Percentiles rank a stretch among this genome's conserved stretches.
phyloP scores from a whole-genome alignment of 2,113 vertebrate genomes.

The Xiphias gladius region DNA sequence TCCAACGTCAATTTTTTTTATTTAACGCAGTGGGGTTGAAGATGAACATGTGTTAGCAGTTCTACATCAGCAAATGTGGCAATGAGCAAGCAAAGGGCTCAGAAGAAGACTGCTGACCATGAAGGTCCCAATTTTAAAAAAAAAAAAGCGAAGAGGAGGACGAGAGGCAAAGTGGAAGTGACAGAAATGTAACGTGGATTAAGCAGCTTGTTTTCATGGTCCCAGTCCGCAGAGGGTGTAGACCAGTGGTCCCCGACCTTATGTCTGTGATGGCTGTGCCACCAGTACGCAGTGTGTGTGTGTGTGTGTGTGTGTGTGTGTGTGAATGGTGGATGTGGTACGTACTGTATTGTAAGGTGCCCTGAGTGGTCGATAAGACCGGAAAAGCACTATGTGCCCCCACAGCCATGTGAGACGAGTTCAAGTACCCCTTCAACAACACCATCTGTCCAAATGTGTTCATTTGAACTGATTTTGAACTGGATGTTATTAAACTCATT shows the following conservation, averaged over 20 bases:
- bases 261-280: not conserved
- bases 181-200: slow-evolving; percentile 23
- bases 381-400: too few species aligned
- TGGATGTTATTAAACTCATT: not conserved
- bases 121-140: too few species aligned
- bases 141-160: too few species aligned
- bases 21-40: too few species aligned
- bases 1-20: too few species aligned
- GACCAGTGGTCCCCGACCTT: not conserved
- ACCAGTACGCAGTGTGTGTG: too few species aligned
- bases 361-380: too few species aligned
- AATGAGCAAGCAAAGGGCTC: not conserved
- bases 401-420: not conserved
- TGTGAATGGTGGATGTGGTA: too few species aligned
- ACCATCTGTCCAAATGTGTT: not conserved
- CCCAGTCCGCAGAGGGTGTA: not conserved
- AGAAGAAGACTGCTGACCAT: not conserved
- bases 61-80: not conserved
- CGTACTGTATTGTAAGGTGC: too few species aligned
- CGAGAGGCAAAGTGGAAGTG: slow-evolving; percentile 32
- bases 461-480: not conserved
- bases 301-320: too few species aligned
- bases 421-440: not conserved
- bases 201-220: not conserved
- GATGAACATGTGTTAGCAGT: too few species aligned